Evolutionary conservation across 2,797 vertebrate genomes (phyloP), one percentile per base, ranked within the genome.

Genomic region (Nothura maculosa): DNA sequence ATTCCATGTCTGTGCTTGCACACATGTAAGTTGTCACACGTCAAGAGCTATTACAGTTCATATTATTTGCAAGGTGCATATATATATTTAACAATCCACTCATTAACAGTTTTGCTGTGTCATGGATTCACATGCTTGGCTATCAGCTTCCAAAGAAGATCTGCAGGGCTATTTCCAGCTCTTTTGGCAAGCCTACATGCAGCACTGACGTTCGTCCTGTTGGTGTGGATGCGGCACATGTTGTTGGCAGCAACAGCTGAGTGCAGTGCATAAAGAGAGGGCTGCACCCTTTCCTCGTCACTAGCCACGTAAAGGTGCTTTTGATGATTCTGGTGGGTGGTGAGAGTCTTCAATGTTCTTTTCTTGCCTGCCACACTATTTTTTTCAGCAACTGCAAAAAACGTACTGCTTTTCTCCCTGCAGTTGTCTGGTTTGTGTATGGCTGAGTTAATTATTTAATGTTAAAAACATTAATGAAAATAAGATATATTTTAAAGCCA

Each of bases 401-500:
- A 14, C 3, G 3, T 42, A 28, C 63, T 74, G 30, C 40, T 94
- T 84, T 93, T 78, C 52, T 85, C 48, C 67, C 45, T 70, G 28
- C 61, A 72, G 28, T 67, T 12, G 10, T 10, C 40, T 88, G n/a
- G 42, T 82, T 82, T 92, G 50, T 81, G 13, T 87, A 47, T 55
- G 54, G 21, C 47, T 64, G 1, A 91, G 58, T 38, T 82, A 38
- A 61, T 75, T 70, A 66, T 88, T 94, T 86, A 80, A 80, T 80
- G 50, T 24, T 85, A 79, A 95, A 90, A 67, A 80, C 78, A 47
- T 25, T 85, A 77, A 94, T 89, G 64, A 79, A 81, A 42, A 22
- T 18, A 32, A 52, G 24, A 24, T 54, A 5, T 38, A 18, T 88
- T 90, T 74, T 86, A 92, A 64, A 61, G 32, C 69, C 62, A 86